phyloP scores from a whole-genome alignment of 1,140 invertebrate species.

The Hetaerina americana region DNA sequence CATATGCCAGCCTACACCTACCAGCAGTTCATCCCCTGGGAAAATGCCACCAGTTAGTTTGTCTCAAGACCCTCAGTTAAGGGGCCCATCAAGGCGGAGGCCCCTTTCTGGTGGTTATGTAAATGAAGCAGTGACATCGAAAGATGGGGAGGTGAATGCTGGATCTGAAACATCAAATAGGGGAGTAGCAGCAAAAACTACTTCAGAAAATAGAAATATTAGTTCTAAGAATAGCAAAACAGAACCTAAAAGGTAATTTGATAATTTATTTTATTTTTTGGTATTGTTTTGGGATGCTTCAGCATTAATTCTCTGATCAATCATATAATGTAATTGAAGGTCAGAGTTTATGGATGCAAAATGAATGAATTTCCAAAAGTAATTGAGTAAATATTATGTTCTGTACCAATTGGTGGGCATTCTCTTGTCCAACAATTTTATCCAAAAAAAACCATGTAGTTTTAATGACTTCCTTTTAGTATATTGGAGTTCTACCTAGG shows the following conservation, averaged over 20 bases:
- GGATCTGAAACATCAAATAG: neutral
- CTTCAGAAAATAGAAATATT: too few species aligned
- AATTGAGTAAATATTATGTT: too few species aligned
- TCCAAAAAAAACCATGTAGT: too few species aligned
- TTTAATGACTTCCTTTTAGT: too few species aligned
- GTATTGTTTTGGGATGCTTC: too few species aligned
- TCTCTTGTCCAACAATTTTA: too few species aligned
- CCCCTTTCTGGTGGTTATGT: constrained; percentile 61
- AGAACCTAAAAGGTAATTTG: constrained; percentile 35
- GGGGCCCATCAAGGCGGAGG: constrained; percentile 14
- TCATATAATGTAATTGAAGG: too few species aligned
- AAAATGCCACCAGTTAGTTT: neutral
- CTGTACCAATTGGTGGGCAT: too few species aligned
- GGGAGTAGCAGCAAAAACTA: neutral
- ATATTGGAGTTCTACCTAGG: too few species aligned
- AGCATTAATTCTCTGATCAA: too few species aligned
- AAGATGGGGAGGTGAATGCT: constrained; percentile 25
- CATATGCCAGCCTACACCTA: neutral
- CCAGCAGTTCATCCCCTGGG: neutral
- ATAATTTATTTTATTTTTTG: neutral
- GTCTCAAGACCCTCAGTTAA: neutral
- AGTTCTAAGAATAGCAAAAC: constrained; percentile 34
- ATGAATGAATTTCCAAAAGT: too few species aligned
- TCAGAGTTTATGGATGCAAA: too few species aligned
- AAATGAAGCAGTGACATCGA: constrained; percentile 49